Conservation (phyloP, 2,797 vertebrate genomes). For the Sparus aurata region DNA sequence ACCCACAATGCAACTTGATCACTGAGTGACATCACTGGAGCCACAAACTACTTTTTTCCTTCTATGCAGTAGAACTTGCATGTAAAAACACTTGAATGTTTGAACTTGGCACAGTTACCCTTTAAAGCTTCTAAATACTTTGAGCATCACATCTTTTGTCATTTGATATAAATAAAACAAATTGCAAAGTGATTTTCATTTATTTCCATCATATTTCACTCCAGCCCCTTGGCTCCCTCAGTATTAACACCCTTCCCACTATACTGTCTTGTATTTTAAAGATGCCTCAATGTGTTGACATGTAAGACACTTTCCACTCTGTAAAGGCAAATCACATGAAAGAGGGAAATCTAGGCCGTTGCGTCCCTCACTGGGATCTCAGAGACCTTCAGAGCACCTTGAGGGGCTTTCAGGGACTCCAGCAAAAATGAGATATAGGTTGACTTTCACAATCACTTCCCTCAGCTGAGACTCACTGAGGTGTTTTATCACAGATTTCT, state of each 20-base stretch:
- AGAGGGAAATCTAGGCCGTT: slow-evolving; percentile 61
- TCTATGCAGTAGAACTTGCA: no score
- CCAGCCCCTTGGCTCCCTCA: neutral
- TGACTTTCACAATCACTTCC: slow-evolving; percentile 39
- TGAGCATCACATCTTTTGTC: neutral
- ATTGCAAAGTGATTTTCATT: neutral
- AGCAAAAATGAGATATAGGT: slow-evolving; percentile 54
- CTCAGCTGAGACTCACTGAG: slow-evolving; percentile 9
- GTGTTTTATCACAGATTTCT: neutral
- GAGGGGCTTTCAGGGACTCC: slow-evolving; percentile 43
- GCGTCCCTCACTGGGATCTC: slow-evolving; percentile 46
- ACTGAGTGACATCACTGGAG: no score
- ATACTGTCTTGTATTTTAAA: neutral
- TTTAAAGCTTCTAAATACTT: neutral
- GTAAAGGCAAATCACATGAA: slow-evolving; percentile 41
- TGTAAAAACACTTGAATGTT: no score
- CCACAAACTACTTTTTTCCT: no score
- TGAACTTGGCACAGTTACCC: no score
- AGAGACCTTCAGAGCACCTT: slow-evolving; percentile 67
- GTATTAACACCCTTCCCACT: neutral
- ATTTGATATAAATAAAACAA: neutral
- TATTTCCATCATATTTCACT: neutral
- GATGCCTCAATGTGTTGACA: slow-evolving; percentile 10
- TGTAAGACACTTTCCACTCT: neutral
- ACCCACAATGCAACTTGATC: no score